phyloP scores from a whole-genome alignment of 1,140 invertebrate species.

The Drosophila carrolli region DNA sequence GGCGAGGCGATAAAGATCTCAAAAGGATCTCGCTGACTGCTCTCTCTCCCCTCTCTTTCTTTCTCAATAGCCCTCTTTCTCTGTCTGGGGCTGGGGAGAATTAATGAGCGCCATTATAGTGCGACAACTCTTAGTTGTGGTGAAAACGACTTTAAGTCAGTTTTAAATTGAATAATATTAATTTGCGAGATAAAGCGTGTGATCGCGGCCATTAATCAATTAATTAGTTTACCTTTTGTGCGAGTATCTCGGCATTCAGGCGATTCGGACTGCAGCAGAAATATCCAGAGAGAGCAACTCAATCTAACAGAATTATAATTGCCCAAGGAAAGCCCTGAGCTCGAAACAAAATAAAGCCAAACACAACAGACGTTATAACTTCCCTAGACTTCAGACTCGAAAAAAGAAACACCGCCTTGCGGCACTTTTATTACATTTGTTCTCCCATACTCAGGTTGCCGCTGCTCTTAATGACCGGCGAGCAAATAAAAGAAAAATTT shows the following conservation, averaged over 20 bases:
- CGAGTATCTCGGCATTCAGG: slow-evolving; percentile 15
- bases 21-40: slow-evolving; percentile 80
- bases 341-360: slow-evolving; percentile 41
- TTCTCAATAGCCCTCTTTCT: slow-evolving; percentile 17
- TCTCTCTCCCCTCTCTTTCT: slow-evolving; percentile 17
- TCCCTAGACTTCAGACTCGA: slow-evolving; percentile 10
- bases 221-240: slow-evolving; percentile 77
- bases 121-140: slow-evolving; percentile 82
- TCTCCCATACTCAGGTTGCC: slow-evolving; percentile 56
- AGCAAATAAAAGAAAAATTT: slow-evolving; percentile 84
- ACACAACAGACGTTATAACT: slow-evolving; percentile 62
- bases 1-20: slow-evolving; percentile 74
- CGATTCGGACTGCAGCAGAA: slow-evolving; percentile 17
- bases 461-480: slow-evolving; percentile 68
- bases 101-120: slow-evolving; percentile 73
- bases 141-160: slow-evolving; percentile 80
- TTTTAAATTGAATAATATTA: slow-evolving; percentile 80
- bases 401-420: slow-evolving; percentile 69
- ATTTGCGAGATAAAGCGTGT: slow-evolving; percentile 70
- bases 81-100: slow-evolving; percentile 30
- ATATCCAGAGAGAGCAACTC: slow-evolving; percentile 8
- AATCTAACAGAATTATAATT: slow-evolving; percentile 73
- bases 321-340: slow-evolving; percentile 59
- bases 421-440: slow-evolving; percentile 77
- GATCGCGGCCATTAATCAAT: slow-evolving; percentile 77